Evolutionary conservation across 2,888 invertebrate species (phyloP), one percentile per base, ranked within the genome.

Genomic region (Sminthurides aquaticus): DNA sequence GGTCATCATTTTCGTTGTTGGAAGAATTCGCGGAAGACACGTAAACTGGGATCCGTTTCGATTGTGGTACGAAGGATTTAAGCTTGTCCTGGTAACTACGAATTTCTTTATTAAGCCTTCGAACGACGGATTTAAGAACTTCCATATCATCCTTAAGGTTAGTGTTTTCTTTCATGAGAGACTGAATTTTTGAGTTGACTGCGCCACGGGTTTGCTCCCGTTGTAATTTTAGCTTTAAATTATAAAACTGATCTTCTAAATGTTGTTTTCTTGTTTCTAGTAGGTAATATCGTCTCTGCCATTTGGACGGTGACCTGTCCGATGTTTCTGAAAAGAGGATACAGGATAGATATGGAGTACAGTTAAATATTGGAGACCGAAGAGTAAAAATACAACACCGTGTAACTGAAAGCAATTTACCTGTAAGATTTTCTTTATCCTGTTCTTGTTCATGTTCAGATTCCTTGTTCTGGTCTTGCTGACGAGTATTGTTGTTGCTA

Each of bases 71-170:
- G 25, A 67, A 65, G 3, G 61, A 26, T 2, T 68, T 52, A 2
- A 74, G 49, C 56, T 69, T 71, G 1, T 73, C 70, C 60, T 72
- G 72, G 56, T 71, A 71, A 22, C 64, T 69, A 8, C 62, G 49
- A 48, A 73, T 62, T 66, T 74, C 72, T 43, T 68, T 67, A 34
- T 72, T 74, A 2, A 74, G 68, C 5, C 74, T 60, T 1, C 65
- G 64, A 15, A 74, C 65, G 2, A 74, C 71, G 8, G 72, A 70
- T 58, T 73, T 73, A 11, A 68, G 60, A 1, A 73, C 71, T 22
- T 73, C 73, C 3, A 70, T 57, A 62, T 74, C 74, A 27, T 72
- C 71, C 11, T 61, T 62, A 27, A 74, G 49, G 24, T 62, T 61
- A 8, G 49, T 57, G 59, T 73, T 74, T 60, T 74, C 71, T 29